Evolutionary conservation across 2,113 vertebrate genomes (phyloP).

Genomic region (Channa argus): DNA sequence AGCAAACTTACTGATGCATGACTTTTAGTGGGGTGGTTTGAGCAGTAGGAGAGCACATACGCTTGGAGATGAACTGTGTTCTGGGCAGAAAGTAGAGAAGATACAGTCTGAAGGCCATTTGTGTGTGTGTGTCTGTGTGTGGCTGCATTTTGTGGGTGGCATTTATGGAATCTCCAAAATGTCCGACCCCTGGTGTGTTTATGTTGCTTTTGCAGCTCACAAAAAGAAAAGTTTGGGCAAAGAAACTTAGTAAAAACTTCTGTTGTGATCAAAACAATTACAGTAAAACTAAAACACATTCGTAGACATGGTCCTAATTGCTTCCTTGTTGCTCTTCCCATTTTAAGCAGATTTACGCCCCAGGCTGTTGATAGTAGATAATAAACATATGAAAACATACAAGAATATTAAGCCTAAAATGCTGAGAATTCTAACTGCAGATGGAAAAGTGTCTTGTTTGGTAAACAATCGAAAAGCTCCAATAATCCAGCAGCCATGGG

Average conservation of each 20-base stretch:
- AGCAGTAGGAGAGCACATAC: constrained; percentile 24
- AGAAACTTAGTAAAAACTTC: constrained; percentile 22
- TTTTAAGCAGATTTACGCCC: constrained; percentile 51
- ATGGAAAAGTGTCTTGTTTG: constrained; percentile 52
- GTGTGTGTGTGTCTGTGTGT: constrained; percentile 17
- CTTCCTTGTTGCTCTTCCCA: constrained; percentile 60
- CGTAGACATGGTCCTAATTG: constrained; percentile 57
- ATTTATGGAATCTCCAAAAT: constrained; percentile 21
- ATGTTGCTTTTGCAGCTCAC: constrained; percentile 7
- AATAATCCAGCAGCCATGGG: constrained; percentile 65
- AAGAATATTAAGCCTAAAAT: constrained; percentile 63
- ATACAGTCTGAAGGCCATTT: constrained; percentile 11
- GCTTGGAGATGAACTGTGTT: constrained; percentile 16
- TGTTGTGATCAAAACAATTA: constrained; percentile 25
- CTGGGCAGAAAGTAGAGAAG: constrained; percentile 5
- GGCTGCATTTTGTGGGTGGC: neutral
- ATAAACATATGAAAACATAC: constrained; percentile 68
- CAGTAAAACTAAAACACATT: constrained; percentile 15
- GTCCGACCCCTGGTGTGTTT: constrained; percentile 8
- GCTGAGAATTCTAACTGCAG: constrained; percentile 47
- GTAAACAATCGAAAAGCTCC: constrained; percentile 62
- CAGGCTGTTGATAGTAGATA: constrained; percentile 68
- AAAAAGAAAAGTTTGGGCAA: constrained; percentile 20
- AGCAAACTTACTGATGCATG: constrained; percentile 13
- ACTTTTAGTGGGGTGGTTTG: constrained; percentile 11